phyloP scores from a whole-genome alignment of 1,140 invertebrate species.

The Schlechtendalia chinensis region DNA sequence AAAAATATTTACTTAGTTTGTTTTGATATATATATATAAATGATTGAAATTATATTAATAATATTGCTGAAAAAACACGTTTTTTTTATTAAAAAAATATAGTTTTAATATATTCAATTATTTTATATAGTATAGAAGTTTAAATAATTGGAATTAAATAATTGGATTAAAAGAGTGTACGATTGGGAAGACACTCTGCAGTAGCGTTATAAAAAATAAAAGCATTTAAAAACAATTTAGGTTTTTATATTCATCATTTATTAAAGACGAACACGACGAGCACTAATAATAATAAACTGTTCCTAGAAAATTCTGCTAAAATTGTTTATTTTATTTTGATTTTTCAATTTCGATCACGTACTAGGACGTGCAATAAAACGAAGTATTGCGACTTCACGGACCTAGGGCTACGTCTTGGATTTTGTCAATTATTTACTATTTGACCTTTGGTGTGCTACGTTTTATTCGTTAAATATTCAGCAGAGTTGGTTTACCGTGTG shows the following conservation, averaged over 20 bases:
- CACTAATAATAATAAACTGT: not conserved
- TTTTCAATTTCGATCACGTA: constrained; percentile 30
- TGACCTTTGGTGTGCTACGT: not conserved
- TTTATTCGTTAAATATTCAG: constrained; percentile 23
- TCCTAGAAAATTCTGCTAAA: not conserved
- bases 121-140: too few relatives aligned
- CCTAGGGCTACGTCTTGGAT: not conserved
- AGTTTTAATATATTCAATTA: too few relatives aligned
- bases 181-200: too few relatives aligned
- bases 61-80: too few relatives aligned
- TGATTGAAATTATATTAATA: too few relatives aligned
- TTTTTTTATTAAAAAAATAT: too few relatives aligned
- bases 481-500: not conserved
- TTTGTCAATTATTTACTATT: constrained; percentile 40
- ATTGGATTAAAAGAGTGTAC: too few relatives aligned
- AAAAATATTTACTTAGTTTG: not conserved
- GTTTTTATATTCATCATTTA: not conserved
- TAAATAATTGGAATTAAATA: too few relatives aligned
- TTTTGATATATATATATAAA: not conserved
- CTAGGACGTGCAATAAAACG: constrained; percentile 17
- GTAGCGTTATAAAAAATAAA: too few relatives aligned
- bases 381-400: not conserved
- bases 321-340: constrained; percentile 1
- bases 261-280: not conserved
- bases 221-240: not conserved